Evolutionary conservation across 2,797 vertebrate species (phyloP).

Genomic region (Rhinogobio ventralis): DNA sequence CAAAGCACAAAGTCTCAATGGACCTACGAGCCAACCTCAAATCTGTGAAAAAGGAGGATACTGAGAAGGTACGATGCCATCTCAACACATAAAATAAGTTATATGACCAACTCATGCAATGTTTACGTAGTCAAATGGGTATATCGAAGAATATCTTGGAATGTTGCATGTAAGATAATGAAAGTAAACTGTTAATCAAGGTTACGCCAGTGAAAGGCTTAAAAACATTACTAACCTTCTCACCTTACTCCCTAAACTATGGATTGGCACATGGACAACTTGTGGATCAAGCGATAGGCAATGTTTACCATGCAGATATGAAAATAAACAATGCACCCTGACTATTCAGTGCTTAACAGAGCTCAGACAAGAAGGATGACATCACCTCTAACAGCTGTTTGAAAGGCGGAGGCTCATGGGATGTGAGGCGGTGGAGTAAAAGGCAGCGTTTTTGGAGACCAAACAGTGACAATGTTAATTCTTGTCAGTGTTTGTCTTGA

Average conservation of each 20-base stretch:
- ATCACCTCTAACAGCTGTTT: slow-evolving; percentile 16
- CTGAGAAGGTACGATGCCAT: slow-evolving; percentile 84
- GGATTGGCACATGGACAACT: neutral
- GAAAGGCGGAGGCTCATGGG: neutral
- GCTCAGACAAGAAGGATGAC: neutral
- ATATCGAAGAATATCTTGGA: neutral
- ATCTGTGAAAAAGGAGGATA: slow-evolving; percentile 97
- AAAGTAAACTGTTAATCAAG: neutral
- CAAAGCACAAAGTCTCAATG: slow-evolving; percentile 98
- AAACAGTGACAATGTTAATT: neutral
- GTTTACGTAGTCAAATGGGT: neutral
- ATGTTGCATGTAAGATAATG: slow-evolving; percentile 1
- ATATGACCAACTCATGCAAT: neutral
- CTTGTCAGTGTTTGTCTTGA: slow-evolving; percentile 2
- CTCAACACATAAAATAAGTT: neutral
- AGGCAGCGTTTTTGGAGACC: neutral
- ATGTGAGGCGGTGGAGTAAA: neutral
- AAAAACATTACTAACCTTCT: slow-evolving; percentile 9
- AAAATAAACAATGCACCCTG: slow-evolving; percentile 20
- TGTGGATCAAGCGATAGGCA: neutral
- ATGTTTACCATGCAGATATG: neutral
- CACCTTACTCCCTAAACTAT: neutral
- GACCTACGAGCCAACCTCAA: slow-evolving; percentile 95
- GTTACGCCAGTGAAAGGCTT: neutral
- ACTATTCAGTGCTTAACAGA: slow-evolving; percentile 13